Percentiles rank a stretch among this genome's conserved stretches.
These are phyloP conservation scores for Corythornis madagascariensis DNA, from an alignment of 2,113 vertebrate genomes.

Conservation along the genomic window DNA sequence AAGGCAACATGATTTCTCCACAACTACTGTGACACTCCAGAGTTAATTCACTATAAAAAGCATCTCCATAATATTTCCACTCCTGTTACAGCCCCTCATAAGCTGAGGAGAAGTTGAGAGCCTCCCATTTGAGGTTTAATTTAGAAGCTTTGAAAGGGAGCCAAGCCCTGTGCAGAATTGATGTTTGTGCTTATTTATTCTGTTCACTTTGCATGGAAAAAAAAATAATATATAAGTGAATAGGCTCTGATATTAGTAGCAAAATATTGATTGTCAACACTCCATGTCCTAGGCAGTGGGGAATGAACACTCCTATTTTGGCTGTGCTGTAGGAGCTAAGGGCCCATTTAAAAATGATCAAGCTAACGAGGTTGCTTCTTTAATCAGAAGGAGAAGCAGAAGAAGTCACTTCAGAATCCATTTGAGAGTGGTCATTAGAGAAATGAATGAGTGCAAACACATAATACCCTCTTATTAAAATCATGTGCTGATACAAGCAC, in stretches of 20 bases:
- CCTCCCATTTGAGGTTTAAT: neutral
- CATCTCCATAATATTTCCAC: neutral
- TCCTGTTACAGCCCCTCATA: too few relatives aligned
- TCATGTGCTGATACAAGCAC: neutral
- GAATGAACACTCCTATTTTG: neutral
- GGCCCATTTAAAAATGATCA: neutral
- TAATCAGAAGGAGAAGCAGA: neutral
- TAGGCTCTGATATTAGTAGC: neutral
- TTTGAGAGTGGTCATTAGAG: conserved; percentile 3
- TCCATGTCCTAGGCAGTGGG: neutral
- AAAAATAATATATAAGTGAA: neutral
- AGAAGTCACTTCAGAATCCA: neutral
- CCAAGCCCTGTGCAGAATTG: neutral
- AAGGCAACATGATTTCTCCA: neutral
- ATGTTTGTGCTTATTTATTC: neutral
- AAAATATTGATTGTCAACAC: conserved; percentile 25
- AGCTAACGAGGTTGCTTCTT: neutral
- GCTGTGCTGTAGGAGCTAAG: neutral
- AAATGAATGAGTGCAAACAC: neutral
- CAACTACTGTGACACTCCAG: neutral
- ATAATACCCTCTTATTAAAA: neutral
- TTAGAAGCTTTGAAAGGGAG: neutral
- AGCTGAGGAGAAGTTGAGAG: neutral
- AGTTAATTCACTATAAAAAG: neutral
- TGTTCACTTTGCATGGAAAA: neutral